Evolutionary conservation across 2,113 vertebrate genomes (phyloP).

Genomic region (Hippocampus mohnikei): DNA sequence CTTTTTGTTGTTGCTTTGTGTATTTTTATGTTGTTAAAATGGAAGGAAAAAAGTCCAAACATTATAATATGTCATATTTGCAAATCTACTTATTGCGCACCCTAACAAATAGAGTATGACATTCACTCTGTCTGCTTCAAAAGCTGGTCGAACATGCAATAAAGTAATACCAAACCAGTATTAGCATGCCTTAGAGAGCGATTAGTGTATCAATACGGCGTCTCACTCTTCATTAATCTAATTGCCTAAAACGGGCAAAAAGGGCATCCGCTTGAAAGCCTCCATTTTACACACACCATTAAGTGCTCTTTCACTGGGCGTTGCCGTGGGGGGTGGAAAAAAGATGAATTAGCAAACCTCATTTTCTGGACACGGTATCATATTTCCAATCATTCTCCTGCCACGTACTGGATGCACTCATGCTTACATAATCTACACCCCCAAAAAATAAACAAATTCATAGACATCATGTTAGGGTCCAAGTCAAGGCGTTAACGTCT

Average conservation of each 20-base stretch:
- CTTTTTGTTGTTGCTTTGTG: neutral
- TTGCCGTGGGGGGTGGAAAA: neutral
- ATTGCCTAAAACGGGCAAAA: neutral
- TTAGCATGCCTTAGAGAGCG: neutral
- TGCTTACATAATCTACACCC: constrained; percentile 5
- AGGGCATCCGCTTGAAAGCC: neutral
- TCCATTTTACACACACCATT: constrained; percentile 4
- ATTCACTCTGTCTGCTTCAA: neutral
- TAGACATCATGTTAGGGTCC: neutral
- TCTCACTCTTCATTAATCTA: neutral
- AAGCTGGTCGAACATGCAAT: neutral
- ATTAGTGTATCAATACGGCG: neutral
- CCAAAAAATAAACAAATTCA: neutral
- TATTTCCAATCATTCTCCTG: constrained; percentile 5
- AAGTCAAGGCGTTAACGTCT: neutral
- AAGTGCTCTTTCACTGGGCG: neutral
- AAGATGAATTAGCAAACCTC: constrained; percentile 9
- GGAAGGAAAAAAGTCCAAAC: too few species aligned
- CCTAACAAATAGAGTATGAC: neutral
- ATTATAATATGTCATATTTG: neutral
- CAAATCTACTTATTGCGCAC: too few species aligned
- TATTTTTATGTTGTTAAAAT: neutral
- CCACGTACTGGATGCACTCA: constrained; percentile 13
- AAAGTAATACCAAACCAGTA: neutral
- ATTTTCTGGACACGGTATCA: constrained; percentile 19